Conservation (phyloP, 2,113 vertebrate species). For the Dermatemys mawii region DNA sequence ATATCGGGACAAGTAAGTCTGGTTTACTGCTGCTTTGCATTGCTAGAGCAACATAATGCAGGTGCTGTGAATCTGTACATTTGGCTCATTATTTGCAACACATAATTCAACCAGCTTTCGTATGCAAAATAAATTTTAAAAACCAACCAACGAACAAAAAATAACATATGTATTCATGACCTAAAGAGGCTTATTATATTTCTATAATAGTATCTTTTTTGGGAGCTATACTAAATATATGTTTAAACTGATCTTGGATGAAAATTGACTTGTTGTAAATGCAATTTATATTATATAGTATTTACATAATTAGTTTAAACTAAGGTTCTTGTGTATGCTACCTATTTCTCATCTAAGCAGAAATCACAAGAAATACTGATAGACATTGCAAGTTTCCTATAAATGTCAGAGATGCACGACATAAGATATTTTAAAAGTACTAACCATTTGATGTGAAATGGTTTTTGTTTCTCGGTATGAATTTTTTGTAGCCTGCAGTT, state of each 20-base stretch:
- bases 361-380: not conserved
- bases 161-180: not conserved
- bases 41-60: not conserved
- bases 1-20: not conserved
- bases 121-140: not conserved
- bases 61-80: not conserved
- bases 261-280: not conserved
- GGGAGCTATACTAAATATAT: not conserved
- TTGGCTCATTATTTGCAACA: not conserved
- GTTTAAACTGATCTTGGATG: not conserved
- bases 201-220: not conserved
- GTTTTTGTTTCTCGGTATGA: constrained; percentile 33
- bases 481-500: constrained; percentile 59
- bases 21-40: not conserved
- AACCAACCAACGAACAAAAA: not conserved
- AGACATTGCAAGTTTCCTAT: not conserved
- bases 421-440: constrained; percentile 20
- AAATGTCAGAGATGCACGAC: not conserved
- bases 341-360: not conserved
- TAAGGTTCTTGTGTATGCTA: not conserved
- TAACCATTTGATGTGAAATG: constrained; percentile 27
- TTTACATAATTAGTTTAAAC: not conserved
- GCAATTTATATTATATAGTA: not conserved
- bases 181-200: not conserved
- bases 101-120: not conserved